Evolutionary conservation across 2,113 vertebrate species (phyloP).

Genomic region (Atlantisia rogersi): DNA sequence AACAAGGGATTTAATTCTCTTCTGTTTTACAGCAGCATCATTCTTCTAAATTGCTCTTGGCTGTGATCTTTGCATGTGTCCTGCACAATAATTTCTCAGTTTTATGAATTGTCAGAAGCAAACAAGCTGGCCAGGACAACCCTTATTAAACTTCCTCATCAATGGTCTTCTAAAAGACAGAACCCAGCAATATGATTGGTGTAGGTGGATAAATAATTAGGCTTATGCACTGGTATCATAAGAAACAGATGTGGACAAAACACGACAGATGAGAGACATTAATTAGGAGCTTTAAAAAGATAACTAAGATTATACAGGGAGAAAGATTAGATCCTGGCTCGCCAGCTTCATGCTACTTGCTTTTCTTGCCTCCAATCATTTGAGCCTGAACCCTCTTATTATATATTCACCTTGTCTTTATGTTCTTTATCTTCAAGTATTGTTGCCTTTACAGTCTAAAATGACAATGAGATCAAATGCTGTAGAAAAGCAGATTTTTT

Average conservation of each 20-base stretch:
- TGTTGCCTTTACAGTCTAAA: not conserved
- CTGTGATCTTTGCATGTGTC: not conserved
- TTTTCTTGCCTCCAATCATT: not conserved
- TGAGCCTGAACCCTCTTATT: not conserved
- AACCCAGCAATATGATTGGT: not conserved
- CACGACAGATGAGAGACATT: not conserved
- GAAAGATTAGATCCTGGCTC: not conserved
- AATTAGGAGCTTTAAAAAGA: slow-evolving; percentile 16
- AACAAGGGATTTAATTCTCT: not conserved
- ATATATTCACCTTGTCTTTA: not conserved
- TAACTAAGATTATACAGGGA: not conserved
- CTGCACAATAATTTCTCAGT: not conserved
- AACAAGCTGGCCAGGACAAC: not conserved
- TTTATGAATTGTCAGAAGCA: not conserved
- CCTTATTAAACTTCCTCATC: not conserved
- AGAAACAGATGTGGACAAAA: slow-evolving; percentile 23
- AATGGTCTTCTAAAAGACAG: not conserved
- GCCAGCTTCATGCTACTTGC: not conserved
- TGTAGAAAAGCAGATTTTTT: not conserved
- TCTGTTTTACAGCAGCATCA: not conserved
- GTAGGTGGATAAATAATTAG: not conserved
- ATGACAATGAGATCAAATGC: not conserved
- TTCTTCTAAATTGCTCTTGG: not conserved
- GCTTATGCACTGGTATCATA: not conserved
- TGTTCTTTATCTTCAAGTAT: not conserved